phyloP scores from a whole-genome alignment of 2,797 vertebrate species.

The Sebastes itinus region DNA sequence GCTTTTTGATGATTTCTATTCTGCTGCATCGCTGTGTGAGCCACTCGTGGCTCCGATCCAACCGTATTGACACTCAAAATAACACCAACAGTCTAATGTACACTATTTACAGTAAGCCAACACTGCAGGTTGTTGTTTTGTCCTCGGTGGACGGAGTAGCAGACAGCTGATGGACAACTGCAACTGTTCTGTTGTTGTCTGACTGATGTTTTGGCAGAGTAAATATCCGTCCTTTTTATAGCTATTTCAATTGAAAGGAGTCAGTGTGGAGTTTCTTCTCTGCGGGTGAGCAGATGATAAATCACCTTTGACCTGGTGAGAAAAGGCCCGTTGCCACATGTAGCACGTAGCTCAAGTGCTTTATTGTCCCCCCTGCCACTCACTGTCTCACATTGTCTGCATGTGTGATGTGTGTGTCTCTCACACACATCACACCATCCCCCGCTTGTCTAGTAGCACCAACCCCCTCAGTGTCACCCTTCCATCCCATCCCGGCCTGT shows the following conservation, averaged over 20 bases:
- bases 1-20: background rate
- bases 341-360: constrained; percentile 33
- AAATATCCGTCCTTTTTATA: constrained; percentile 8
- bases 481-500: background rate
- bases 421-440: constrained; percentile 16
- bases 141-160: background rate
- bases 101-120: constrained; percentile 38
- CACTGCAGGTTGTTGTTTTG: constrained; percentile 24
- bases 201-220: constrained; percentile 50
- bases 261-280: constrained; percentile 1
- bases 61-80: background rate
- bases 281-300: constrained; percentile 32
- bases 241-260: constrained; percentile 36
- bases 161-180: constrained; percentile 51
- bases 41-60: background rate
- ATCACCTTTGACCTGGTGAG: constrained; percentile 55
- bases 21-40: background rate
- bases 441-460: constrained; percentile 14
- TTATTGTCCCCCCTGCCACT: constrained; percentile 46
- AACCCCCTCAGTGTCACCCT: background rate
- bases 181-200: constrained; percentile 54
- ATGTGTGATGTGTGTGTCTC: constrained; percentile 8
- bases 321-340: constrained; percentile 31
- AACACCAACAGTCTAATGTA: background rate
- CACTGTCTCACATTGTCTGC: constrained; percentile 30